Conservation (phyloP, 1,140 invertebrate species). For the Brachystomella parvula region DNA sequence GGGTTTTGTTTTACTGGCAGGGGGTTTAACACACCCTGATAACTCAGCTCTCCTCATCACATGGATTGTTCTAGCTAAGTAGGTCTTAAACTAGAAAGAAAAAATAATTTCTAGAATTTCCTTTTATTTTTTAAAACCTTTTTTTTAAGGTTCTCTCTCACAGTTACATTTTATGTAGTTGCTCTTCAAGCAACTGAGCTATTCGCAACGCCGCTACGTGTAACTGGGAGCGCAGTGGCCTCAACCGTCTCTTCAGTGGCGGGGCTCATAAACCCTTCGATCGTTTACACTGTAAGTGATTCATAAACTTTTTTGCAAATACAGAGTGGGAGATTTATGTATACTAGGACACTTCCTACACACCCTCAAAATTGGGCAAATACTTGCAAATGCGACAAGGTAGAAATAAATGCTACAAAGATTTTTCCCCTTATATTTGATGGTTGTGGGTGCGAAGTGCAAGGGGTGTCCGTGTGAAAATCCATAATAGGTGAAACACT, state of each 20-base stretch:
- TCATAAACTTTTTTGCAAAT: slow-evolving; percentile 5
- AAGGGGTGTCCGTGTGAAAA: too few species aligned
- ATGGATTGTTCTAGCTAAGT: background rate
- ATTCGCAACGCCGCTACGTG: slow-evolving; percentile 59
- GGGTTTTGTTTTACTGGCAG: background rate
- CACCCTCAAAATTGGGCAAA: too few species aligned
- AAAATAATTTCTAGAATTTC: background rate
- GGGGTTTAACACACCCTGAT: background rate
- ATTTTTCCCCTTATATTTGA: too few species aligned
- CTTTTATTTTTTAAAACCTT: slow-evolving; percentile 8
- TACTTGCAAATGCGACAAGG: too few species aligned
- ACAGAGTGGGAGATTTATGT: too few species aligned
- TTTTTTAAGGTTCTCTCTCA: slow-evolving; percentile 42
- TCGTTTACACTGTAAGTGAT: slow-evolving; percentile 47
- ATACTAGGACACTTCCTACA: too few species aligned
- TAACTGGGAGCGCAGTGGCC: slow-evolving; percentile 55
- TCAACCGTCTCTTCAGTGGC: slow-evolving; percentile 52
- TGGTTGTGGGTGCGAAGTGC: too few species aligned
- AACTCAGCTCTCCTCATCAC: background rate
- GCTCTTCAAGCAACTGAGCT: slow-evolving; percentile 54
- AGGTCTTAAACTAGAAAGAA: background rate
- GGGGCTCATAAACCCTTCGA: slow-evolving; percentile 46
- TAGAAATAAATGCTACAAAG: too few species aligned
- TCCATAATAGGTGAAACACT: too few species aligned
- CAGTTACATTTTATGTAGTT: slow-evolving; percentile 43